Evolutionary conservation across 2,113 vertebrate genomes (phyloP).

Genomic region (Oreotrochilus melanogaster): DNA sequence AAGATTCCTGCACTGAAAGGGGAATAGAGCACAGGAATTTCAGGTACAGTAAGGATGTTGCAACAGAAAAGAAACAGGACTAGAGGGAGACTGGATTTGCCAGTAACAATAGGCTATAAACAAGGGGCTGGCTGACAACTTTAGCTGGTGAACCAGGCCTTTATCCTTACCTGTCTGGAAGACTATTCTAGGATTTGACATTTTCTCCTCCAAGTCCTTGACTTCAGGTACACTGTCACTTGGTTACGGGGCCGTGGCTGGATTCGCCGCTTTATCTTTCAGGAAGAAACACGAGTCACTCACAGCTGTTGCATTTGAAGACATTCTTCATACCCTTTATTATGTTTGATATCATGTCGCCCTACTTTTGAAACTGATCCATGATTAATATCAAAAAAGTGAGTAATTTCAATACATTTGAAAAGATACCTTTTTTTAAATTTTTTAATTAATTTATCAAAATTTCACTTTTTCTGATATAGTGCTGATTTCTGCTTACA

Average conservation of each 20-base stretch:
- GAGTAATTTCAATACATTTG: not conserved
- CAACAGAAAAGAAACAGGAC: not conserved
- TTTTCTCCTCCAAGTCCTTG: not conserved
- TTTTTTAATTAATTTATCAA: not conserved
- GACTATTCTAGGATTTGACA: not conserved
- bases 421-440: not conserved
- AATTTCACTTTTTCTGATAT: not conserved
- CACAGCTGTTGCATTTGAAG: not conserved
- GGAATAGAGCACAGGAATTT: not conserved
- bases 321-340: not conserved
- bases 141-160: not conserved
- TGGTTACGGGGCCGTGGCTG: not conserved
- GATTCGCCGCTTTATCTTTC: not conserved
- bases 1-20: not conserved
- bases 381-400: not conserved
- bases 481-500: not conserved
- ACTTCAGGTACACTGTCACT: not conserved
- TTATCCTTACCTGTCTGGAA: not conserved
- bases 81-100: not conserved
- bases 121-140: not conserved
- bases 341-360: not conserved
- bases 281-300: not conserved
- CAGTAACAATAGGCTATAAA: rapidly evolving
- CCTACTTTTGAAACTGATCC: not conserved
- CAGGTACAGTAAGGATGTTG: not conserved